Evolutionary conservation across 2,797 vertebrate species (phyloP).

Genomic region (Tamandua tetradactyla): DNA sequence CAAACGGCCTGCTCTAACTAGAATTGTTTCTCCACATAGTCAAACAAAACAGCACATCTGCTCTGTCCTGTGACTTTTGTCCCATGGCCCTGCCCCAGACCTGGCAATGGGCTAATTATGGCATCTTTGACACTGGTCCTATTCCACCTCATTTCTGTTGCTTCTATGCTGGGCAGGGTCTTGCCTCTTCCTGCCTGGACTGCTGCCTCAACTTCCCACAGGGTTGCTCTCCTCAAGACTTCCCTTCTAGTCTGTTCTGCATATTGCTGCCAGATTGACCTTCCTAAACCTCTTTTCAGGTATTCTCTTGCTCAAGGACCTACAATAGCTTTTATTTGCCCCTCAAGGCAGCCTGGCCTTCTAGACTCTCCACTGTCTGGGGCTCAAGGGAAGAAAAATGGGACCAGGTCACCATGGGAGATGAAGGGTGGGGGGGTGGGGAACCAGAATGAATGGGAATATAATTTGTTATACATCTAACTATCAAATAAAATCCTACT

Average conservation of each 20-base stretch:
- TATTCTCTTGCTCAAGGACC: not conserved
- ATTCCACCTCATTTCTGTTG: not conserved
- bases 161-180: not conserved
- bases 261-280: not conserved
- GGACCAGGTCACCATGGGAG: not conserved
- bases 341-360: not conserved
- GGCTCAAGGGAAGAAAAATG: not conserved
- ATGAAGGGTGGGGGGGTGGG: not conserved
- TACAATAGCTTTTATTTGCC: not conserved
- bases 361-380: not conserved
- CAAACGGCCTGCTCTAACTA: not conserved
- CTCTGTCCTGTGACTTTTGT: not conserved
- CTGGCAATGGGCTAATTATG: not conserved
- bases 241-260: not conserved
- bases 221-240: not conserved
- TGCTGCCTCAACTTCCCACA: not conserved
- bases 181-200: not conserved
- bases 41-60: not conserved
- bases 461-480: not conserved
- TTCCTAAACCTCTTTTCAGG: not conserved
- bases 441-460: not conserved
- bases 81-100: not conserved
- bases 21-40: not conserved
- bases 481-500: not conserved
- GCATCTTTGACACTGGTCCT: not conserved